Conservation (phyloP, 2,113 vertebrate species). For the Pseudolaguvia tuberculata region DNA sequence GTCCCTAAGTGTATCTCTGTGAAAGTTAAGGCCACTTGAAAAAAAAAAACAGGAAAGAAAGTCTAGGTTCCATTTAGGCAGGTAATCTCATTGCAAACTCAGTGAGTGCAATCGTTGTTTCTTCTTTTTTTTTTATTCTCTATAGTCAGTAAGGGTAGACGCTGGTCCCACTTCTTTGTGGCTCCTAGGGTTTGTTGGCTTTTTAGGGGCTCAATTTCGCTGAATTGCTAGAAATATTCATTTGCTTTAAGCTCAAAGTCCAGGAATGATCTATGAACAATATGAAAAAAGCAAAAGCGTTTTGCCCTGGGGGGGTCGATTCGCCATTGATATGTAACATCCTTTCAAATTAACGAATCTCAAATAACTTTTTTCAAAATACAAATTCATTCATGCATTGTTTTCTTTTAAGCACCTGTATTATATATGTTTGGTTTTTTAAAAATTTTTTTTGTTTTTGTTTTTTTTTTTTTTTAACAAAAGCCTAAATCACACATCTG, state of each 20-base stretch:
- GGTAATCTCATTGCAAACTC: slow-evolving; percentile 76
- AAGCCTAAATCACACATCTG: slow-evolving; percentile 64
- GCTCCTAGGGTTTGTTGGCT: slow-evolving; percentile 17
- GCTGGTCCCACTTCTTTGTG: slow-evolving; percentile 27
- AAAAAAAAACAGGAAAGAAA: slow-evolving; percentile 65
- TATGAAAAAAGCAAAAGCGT: slow-evolving; percentile 31
- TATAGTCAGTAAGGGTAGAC: slow-evolving; percentile 33
- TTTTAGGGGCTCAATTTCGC: slow-evolving; percentile 8
- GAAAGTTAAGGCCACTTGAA: slow-evolving; percentile 77
- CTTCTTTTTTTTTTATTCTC: slow-evolving; percentile 17
- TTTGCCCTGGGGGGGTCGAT: slow-evolving; percentile 60
- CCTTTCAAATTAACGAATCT: slow-evolving; percentile 51
- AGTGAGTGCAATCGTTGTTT: slow-evolving; percentile 67
- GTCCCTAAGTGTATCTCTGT: slow-evolving; percentile 62
- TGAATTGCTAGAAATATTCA: slow-evolving; percentile 12
- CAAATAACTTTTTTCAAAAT: slow-evolving; percentile 54
- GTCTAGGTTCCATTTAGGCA: slow-evolving; percentile 66
- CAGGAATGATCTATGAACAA: slow-evolving; percentile 66
- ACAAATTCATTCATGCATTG: slow-evolving; percentile 72
- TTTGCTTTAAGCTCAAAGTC: slow-evolving; percentile 40
- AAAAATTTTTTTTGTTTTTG: background rate
- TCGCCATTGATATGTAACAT: slow-evolving; percentile 56
- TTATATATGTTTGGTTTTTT: slow-evolving; percentile 14
- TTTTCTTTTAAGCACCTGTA: slow-evolving; percentile 65
- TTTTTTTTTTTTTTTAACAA: slow-evolving; percentile 54